phyloP scores from a whole-genome alignment of 2,888 invertebrate genomes.

The Sipunculus nudus region DNA sequence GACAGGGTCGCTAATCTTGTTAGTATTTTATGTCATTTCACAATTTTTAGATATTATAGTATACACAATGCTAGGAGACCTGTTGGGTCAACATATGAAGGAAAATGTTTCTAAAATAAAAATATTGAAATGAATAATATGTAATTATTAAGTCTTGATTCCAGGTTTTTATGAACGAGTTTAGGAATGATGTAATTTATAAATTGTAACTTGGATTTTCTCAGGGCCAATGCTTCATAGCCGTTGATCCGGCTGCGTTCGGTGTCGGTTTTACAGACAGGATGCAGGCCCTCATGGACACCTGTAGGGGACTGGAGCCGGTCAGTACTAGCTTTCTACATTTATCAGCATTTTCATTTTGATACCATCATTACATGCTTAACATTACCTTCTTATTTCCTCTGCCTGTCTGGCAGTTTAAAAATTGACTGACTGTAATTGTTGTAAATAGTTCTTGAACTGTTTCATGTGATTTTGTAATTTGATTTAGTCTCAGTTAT shows the following conservation, averaged over 20 bases:
- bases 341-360: not conserved
- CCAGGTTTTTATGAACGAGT: not conserved
- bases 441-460: too few relatives aligned
- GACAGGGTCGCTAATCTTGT: conserved; percentile 77
- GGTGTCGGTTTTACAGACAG: too few relatives aligned
- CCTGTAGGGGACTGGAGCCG: conserved; percentile 76
- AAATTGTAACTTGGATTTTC: not conserved
- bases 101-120: not conserved
- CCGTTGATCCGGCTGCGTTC: too few relatives aligned
- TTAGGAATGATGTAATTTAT: not conserved
- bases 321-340: conserved; percentile 65
- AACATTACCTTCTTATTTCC: too few relatives aligned
- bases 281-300: conserved; percentile 76
- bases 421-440: too few relatives aligned
- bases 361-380: not conserved
- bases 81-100: not conserved
- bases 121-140: not conserved
- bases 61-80: not conserved
- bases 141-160: not conserved
- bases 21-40: conserved; percentile 23
- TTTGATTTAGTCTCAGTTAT: too few relatives aligned
- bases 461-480: too few relatives aligned
- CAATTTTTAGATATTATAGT: not conserved
- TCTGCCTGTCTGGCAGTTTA: too few relatives aligned
- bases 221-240: too few relatives aligned